A percentile compares a stretch with the other conserved stretches of the same genome.
phyloP scores from a whole-genome alignment of 2,888 invertebrate species.

The Lycocerus yunnanus region DNA sequence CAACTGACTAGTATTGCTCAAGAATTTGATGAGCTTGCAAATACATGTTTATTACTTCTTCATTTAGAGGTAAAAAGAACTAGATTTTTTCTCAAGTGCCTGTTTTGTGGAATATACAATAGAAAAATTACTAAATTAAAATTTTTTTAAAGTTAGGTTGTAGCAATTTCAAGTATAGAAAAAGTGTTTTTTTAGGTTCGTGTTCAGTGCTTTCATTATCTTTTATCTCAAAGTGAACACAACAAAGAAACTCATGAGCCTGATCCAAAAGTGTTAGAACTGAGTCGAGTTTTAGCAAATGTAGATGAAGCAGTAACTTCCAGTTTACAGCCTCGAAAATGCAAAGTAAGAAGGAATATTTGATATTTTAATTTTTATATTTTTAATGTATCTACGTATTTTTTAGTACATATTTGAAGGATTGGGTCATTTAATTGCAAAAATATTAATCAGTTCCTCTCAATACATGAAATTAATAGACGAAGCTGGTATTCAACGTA shows the following conservation, averaged over 20 bases:
- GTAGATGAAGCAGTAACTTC: constrained; percentile 79
- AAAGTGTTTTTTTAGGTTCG: constrained; percentile 65
- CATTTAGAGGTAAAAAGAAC: constrained; percentile 80
- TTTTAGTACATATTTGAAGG: constrained; percentile 88
- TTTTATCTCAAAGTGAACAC: constrained; percentile 59
- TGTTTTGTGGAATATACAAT: too few species aligned
- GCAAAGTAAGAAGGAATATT: constrained; percentile 61
- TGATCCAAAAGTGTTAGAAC: constrained; percentile 74
- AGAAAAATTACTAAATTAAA: too few species aligned
- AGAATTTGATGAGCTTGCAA: constrained; percentile 86
- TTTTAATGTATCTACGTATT: constrained; percentile 25
- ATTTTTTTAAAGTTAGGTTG: neutral
- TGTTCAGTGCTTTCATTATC: constrained; percentile 94
- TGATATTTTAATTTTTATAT: neutral
- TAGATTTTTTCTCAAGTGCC: neutral
- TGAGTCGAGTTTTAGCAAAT: constrained; percentile 76
- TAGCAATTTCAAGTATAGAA: constrained; percentile 15
- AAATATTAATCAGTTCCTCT: constrained; percentile 79
- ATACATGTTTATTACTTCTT: constrained; percentile 87
- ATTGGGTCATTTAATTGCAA: constrained; percentile 77
- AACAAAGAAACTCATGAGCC: constrained; percentile 77
- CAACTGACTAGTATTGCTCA: constrained; percentile 72
- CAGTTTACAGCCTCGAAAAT: constrained; percentile 76
- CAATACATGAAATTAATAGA: constrained; percentile 80
- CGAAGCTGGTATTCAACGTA: constrained; percentile 79